Evolutionary conservation across 2,797 vertebrate genomes (phyloP).

Genomic region (Propithecus perrieri): DNA sequence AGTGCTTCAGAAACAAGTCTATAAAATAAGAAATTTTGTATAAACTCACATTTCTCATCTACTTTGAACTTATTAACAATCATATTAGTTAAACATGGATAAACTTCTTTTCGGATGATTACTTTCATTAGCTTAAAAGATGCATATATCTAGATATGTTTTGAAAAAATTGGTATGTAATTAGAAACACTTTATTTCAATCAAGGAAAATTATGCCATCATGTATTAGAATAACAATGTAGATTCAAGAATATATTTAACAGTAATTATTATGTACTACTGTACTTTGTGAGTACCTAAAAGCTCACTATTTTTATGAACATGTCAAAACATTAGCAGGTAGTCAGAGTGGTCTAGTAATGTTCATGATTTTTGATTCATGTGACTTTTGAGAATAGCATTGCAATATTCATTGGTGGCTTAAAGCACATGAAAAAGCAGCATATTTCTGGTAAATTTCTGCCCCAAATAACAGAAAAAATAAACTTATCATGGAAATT

Average conservation of each 20-base stretch:
- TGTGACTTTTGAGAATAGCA: neutral
- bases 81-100: constrained; percentile 17
- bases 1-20: neutral
- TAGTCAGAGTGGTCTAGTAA: neutral
- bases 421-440: neutral
- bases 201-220: constrained; percentile 53
- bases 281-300: neutral
- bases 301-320: neutral
- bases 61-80: constrained; percentile 1
- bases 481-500: neutral
- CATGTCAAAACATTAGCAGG: neutral
- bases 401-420: neutral
- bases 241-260: constrained; percentile 18
- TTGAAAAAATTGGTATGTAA: constrained; percentile 45
- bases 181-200: constrained; percentile 40
- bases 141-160: neutral
- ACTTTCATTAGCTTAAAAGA: constrained; percentile 34
- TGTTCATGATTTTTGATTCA: neutral
- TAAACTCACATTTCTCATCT: neutral
- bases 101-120: neutral
- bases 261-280: neutral
- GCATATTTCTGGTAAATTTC: neutral
- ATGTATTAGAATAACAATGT: constrained; percentile 23
- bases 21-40: neutral
- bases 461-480: neutral